Conservation (phyloP, 2,113 vertebrate genomes). For the Microcebus tavaratra region DNA sequence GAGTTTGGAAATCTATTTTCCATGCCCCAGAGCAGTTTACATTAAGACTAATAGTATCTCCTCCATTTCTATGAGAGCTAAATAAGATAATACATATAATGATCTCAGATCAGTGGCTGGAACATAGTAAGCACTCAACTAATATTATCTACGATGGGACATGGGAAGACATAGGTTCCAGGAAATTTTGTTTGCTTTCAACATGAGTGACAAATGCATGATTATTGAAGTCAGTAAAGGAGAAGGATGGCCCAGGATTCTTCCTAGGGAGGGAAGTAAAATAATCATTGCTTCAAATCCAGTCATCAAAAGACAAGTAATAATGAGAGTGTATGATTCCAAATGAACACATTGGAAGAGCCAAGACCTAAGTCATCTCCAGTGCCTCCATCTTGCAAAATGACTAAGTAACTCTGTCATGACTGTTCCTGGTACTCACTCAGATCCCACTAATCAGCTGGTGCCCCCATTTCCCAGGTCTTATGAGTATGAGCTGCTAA, state of each 20-base stretch:
- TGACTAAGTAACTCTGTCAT: not conserved
- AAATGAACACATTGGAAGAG: not conserved
- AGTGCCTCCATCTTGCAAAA: not conserved
- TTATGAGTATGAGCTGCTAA: not conserved
- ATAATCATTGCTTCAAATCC: not conserved
- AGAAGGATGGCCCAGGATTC: not conserved
- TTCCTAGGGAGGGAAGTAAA: not conserved
- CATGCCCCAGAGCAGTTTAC: not conserved
- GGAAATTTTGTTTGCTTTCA: not conserved
- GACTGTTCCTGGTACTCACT: not conserved
- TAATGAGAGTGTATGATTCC: not conserved
- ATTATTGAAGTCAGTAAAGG: not conserved
- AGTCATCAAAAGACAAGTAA: not conserved
- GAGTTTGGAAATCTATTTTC: not conserved
- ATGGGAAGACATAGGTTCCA: not conserved
- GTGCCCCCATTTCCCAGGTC: not conserved
- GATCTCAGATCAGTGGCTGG: not conserved
- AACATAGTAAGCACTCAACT: not conserved
- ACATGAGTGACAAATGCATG: not conserved
- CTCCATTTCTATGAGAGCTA: not conserved
- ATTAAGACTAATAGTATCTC: not conserved
- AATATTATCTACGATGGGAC: not conserved
- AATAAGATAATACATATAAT: not conserved
- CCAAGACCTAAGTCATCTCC: not conserved
- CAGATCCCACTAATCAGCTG: not conserved